phyloP scores from a whole-genome alignment of 2,888 invertebrate genomes.

The Meloe dianella region DNA sequence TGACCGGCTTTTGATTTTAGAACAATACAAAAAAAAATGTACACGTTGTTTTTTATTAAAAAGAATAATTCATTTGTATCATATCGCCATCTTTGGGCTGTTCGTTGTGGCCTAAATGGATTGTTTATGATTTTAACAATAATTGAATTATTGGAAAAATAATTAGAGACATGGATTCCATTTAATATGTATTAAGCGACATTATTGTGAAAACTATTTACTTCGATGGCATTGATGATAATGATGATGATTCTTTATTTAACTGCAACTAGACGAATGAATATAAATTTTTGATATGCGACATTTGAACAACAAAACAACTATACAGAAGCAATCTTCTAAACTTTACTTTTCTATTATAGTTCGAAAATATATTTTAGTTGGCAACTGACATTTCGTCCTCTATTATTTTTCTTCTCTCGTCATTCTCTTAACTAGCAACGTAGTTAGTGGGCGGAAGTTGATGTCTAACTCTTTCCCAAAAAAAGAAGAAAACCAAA shows the following conservation, averaged over 20 bases:
- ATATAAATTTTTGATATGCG: neutral
- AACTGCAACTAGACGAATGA: neutral
- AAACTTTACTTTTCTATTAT: neutral
- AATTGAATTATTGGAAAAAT: neutral
- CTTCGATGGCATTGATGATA: neutral
- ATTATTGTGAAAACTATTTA: neutral
- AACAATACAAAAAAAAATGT: neutral
- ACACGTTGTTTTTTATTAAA: too few species aligned
- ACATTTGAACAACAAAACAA: neutral
- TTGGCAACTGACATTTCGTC: conserved; percentile 27
- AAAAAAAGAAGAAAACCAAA: conserved; percentile 30
- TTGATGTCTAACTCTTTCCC: conserved; percentile 35
- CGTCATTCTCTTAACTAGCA: conserved; percentile 36
- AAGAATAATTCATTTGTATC: too few species aligned
- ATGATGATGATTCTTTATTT: neutral
- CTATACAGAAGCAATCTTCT: neutral
- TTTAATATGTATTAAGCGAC: neutral
- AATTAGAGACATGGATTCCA: neutral
- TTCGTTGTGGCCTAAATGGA: too few species aligned
- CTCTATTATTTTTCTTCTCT: neutral
- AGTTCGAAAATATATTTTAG: conserved; percentile 20
- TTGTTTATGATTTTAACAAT: too few species aligned
- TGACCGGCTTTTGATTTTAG: neutral
- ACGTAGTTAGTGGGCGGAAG: conserved; percentile 47
- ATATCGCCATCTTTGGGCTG: too few species aligned